These are phyloP conservation scores for Pachyrhynchus sulphureomaculatus DNA, from an alignment of 1,140 invertebrate species.

Conservation along the genomic window DNA sequence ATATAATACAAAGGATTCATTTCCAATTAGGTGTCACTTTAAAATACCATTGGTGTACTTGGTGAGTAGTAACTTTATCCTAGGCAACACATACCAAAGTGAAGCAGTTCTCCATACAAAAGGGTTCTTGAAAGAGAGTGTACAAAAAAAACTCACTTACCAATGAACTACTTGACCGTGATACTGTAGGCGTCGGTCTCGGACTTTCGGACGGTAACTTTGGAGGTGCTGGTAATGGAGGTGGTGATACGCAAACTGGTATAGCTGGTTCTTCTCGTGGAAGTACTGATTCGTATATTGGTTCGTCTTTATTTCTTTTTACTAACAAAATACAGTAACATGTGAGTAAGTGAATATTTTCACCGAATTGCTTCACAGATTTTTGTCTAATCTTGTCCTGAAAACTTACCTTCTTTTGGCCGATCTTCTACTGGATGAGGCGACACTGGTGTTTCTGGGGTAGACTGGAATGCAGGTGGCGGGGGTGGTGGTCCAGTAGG, in stretches of 20 bases:
- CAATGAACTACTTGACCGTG: slow-evolving; percentile 40
- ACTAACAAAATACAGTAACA: slow-evolving; percentile 48
- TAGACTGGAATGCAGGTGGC: slow-evolving; percentile 52
- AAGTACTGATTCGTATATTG: slow-evolving; percentile 82
- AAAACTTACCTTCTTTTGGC: slow-evolving; percentile 11
- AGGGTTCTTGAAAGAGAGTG: no score
- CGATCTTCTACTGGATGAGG: slow-evolving; percentile 40
- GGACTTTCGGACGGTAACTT: slow-evolving; percentile 53
- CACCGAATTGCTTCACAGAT: background rate
- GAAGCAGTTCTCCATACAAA: no score
- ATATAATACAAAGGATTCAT: no score
- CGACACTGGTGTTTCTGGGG: slow-evolving; percentile 43
- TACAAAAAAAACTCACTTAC: slow-evolving; percentile 28
- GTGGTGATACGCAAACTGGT: slow-evolving; percentile 53
- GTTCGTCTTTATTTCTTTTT: slow-evolving; percentile 61
- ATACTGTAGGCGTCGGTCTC: slow-evolving; percentile 50
- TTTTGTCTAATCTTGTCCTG: no score
- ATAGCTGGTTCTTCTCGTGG: slow-evolving; percentile 62
- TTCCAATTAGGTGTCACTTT: no score
- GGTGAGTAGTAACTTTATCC: no score
- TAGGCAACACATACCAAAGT: no score
- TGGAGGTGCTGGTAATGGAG: slow-evolving; percentile 55
- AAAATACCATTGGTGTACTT: no score
- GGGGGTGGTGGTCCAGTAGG: slow-evolving; percentile 72
- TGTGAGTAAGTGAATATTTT: background rate